These are phyloP conservation scores for Bothrops jararaca DNA, from an alignment of 2,113 vertebrate species.

Conservation along the genomic window DNA sequence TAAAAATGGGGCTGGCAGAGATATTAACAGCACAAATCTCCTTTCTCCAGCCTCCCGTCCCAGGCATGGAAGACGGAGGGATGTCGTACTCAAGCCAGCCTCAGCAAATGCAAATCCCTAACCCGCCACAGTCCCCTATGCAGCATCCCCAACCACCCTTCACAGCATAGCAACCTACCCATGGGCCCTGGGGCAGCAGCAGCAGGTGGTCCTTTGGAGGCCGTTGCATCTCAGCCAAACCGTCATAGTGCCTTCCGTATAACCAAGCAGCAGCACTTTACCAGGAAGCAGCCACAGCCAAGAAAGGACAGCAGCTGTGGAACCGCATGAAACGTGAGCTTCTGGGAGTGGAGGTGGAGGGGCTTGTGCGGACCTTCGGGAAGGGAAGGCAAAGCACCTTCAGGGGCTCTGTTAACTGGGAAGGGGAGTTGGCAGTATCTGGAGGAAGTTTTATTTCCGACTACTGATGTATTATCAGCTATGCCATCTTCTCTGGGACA, in stretches of 20 bases:
- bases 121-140: constrained; percentile 46
- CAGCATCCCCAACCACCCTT: constrained; percentile 48
- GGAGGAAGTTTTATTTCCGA: neutral
- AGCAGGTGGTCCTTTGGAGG: constrained; percentile 44
- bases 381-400: neutral
- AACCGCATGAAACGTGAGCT: constrained; percentile 77
- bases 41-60: constrained; percentile 55
- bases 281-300: constrained; percentile 60
- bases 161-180: constrained; percentile 37
- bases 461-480: neutral
- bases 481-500: neutral
- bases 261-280: constrained; percentile 77
- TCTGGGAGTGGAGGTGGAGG: too few relatives aligned
- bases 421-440: neutral
- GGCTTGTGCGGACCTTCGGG: neutral
- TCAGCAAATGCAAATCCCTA: constrained; percentile 53
- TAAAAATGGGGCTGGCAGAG: neutral
- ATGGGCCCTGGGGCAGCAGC: constrained; percentile 51
- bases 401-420: neutral
- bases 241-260: constrained; percentile 63
- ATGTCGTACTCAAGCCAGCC: constrained; percentile 59
- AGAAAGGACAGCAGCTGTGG: constrained; percentile 82
- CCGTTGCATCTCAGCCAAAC: constrained; percentile 70
- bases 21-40: neutral
- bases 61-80: constrained; percentile 69